A percentile compares a stretch with the other conserved stretches of the same genome.
phyloP scores from a whole-genome alignment of 2,113 vertebrate species.

The Andinoacara biseriatus region DNA sequence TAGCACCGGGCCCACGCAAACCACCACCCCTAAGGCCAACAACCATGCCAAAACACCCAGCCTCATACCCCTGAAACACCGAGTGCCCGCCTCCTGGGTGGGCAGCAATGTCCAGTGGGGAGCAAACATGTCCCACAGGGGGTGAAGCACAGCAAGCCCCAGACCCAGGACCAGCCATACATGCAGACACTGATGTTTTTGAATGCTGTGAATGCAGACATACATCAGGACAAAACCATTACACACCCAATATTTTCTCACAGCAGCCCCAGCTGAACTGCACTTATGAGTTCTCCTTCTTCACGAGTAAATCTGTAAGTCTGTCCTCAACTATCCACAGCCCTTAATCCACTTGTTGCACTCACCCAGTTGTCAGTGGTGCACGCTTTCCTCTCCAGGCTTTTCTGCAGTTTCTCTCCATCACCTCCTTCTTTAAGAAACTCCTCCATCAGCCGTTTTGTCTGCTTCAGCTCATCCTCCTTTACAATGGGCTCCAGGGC shows the following conservation, averaged over 20 bases:
- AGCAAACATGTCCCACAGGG: no score
- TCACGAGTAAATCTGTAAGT: background rate
- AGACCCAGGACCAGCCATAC: no score
- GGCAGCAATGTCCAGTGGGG: no score
- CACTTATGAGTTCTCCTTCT: background rate
- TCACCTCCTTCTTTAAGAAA: conserved; percentile 87
- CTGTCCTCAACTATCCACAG: background rate
- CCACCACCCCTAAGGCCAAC: no score
- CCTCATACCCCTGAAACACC: no score
- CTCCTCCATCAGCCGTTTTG: conserved; percentile 82
- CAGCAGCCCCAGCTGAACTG: background rate
- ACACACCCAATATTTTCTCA: background rate
- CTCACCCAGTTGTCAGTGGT: conserved; percentile 92
- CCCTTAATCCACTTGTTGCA: background rate
- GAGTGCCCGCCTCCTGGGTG: no score
- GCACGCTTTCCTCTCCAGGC: conserved; percentile 86
- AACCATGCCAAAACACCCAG: no score
- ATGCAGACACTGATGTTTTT: background rate
- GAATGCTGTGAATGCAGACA: background rate
- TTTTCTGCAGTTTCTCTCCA: conserved; percentile 89
- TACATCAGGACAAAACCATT: background rate
- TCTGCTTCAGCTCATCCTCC: conserved; percentile 85
- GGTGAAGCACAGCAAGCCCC: no score
- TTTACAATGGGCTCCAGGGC: conserved; percentile 89
- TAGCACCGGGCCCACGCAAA: background rate